These are phyloP conservation scores for Lutraria lutraria DNA, from an alignment of 2,888 invertebrate genomes.

Conservation along the genomic window DNA sequence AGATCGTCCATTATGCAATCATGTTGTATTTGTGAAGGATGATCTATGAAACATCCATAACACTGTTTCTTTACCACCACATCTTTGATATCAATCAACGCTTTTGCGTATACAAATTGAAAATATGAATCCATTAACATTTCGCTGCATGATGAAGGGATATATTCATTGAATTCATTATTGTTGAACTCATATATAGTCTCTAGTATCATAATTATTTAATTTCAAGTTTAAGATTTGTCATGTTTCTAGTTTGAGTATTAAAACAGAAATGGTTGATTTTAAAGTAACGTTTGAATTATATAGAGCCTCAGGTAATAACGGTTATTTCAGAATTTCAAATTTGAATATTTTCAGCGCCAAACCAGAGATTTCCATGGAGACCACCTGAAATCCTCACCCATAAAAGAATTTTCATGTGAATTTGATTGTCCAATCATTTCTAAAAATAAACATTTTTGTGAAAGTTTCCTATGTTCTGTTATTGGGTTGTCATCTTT, in stretches of 20 bases:
- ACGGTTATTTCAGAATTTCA: no score
- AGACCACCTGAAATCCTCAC: no score
- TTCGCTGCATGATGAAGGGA: background rate
- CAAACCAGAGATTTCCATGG: no score
- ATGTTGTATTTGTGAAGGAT: conserved; percentile 52
- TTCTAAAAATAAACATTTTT: conserved; percentile 51
- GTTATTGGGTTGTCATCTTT: conserved; percentile 16
- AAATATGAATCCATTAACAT: conserved; percentile 44
- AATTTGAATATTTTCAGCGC: no score
- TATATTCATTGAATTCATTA: conserved; percentile 11
- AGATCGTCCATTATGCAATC: conserved; percentile 39
- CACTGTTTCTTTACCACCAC: conserved; percentile 30
- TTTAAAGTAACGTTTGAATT: no score
- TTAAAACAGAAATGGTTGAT: no score
- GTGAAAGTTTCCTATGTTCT: conserved; percentile 37
- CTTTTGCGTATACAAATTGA: conserved; percentile 55
- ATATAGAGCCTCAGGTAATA: no score
- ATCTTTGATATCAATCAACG: conserved; percentile 28
- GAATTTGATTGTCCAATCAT: conserved; percentile 44
- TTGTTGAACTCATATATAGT: no score
- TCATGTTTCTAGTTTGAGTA: no score
- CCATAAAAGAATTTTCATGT: no score
- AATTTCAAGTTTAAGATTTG: conserved; percentile 39
- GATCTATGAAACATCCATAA: conserved; percentile 44
- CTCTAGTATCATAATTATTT: conserved; percentile 32